phyloP scores from a whole-genome alignment of 2,113 vertebrate genomes.

The Corvus moneduloides region DNA sequence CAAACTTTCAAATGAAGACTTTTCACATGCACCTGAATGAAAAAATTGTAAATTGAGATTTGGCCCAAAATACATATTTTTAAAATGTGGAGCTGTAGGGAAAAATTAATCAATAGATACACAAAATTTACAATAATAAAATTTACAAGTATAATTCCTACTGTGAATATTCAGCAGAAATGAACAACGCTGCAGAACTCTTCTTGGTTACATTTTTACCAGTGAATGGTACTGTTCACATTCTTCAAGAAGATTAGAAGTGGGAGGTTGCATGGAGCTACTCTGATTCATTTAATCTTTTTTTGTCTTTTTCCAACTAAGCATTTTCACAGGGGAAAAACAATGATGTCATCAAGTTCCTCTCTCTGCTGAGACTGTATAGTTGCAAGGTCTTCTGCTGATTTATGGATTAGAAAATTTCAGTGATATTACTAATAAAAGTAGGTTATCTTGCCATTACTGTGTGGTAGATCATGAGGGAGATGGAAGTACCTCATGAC shows the following conservation, averaged over 20 bases:
- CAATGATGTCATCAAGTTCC: conserved; percentile 1
- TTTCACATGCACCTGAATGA: neutral
- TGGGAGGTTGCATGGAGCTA: neutral
- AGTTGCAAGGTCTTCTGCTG: neutral
- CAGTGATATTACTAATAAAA: neutral
- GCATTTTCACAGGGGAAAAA: conserved; percentile 32
- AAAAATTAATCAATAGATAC: neutral
- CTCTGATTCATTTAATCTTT: conserved; percentile 14
- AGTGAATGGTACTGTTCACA: neutral
- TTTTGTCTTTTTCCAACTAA: conserved; percentile 35
- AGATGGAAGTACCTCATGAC: neutral
- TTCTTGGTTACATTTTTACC: neutral
- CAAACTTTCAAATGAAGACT: neutral
- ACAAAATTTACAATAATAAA: neutral
- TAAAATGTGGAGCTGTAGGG: neutral
- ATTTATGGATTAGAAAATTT: neutral
- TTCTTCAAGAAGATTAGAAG: neutral
- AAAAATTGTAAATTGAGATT: neutral
- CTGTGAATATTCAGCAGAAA: neutral
- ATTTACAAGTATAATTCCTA: neutral
- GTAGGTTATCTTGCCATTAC: neutral
- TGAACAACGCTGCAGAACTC: neutral
- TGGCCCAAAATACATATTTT: neutral
- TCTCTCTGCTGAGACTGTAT: neutral
- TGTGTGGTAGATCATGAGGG: neutral